phyloP scores from a whole-genome alignment of 1,140 invertebrate species.

The Papilio dardanus region DNA sequence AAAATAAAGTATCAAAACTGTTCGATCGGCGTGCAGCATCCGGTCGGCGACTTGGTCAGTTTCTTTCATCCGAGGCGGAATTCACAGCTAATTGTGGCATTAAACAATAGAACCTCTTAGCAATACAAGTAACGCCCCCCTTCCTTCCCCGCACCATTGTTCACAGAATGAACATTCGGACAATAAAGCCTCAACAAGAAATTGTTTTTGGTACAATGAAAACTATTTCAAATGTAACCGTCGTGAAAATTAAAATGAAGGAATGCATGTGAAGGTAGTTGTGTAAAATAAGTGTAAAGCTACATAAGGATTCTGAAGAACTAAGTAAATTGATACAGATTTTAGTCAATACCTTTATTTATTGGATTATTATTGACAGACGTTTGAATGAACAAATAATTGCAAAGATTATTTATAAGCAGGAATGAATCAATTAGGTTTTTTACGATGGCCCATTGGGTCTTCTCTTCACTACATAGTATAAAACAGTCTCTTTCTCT shows the following conservation, averaged over 20 bases:
- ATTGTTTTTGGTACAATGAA: slow-evolving; percentile 53
- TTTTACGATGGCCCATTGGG: no score
- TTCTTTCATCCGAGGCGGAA: slow-evolving; percentile 73
- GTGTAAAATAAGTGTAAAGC: background rate
- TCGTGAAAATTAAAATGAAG: slow-evolving; percentile 39
- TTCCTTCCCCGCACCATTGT: slow-evolving; percentile 65
- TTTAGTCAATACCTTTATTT: no score
- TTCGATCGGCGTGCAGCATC: slow-evolving; percentile 42
- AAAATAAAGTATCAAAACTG: slow-evolving; percentile 50
- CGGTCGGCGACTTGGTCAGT: slow-evolving; percentile 73
- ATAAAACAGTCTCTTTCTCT: no score
- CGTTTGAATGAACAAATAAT: no score
- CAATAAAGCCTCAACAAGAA: slow-evolving; percentile 64
- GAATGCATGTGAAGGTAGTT: slow-evolving; percentile 23
- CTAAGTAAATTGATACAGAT: background rate
- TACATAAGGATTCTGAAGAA: background rate
- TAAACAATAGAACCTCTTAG: slow-evolving; percentile 82
- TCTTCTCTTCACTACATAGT: no score
- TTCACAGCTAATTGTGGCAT: slow-evolving; percentile 78
- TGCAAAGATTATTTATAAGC: no score
- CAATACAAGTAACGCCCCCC: slow-evolving; percentile 65
- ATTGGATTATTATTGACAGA: no score
- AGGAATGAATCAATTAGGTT: no score
- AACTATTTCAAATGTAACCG: slow-evolving; percentile 38
- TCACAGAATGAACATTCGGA: slow-evolving; percentile 60